phyloP scores from a whole-genome alignment of 2,113 vertebrate species.

The Phylloscopus whistleri region DNA sequence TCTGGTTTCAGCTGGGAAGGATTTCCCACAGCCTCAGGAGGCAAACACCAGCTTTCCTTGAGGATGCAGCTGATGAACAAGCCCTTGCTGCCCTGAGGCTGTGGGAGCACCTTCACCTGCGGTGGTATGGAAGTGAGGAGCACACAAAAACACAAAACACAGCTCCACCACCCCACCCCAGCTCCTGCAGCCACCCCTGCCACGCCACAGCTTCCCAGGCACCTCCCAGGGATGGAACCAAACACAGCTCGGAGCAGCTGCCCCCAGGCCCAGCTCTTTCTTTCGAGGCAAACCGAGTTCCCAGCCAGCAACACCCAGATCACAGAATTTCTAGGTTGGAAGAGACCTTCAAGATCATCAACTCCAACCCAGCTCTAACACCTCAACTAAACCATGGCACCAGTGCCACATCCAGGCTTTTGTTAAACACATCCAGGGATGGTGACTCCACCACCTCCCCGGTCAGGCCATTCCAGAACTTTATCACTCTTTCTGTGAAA shows the following conservation, averaged over 20 bases:
- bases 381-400: too few relatives aligned
- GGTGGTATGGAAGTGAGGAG: neutral
- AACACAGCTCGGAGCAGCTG: fast-evolving
- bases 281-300: neutral
- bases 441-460: too few relatives aligned
- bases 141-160: fast-evolving
- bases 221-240: neutral
- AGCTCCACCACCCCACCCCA: fast-evolving
- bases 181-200: neutral
- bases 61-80: neutral
- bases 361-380: too few relatives aligned
- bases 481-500: too few relatives aligned
- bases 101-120: fast-evolving
- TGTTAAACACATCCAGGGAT: too few relatives aligned
- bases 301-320: neutral
- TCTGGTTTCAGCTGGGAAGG: neutral
- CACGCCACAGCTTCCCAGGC: fast-evolving
- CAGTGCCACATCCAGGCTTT: too few relatives aligned
- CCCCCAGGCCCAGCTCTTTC: neutral
- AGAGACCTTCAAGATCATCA: too few relatives aligned
- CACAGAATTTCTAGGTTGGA: too few relatives aligned
- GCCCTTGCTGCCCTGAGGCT: neutral
- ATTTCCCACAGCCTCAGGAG: neutral
- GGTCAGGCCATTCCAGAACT: too few relatives aligned
- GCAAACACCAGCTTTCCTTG: neutral